Base-by-base conservation (phyloP, 2,888 invertebrate species). In the Lathronympha strigana region DNA sequence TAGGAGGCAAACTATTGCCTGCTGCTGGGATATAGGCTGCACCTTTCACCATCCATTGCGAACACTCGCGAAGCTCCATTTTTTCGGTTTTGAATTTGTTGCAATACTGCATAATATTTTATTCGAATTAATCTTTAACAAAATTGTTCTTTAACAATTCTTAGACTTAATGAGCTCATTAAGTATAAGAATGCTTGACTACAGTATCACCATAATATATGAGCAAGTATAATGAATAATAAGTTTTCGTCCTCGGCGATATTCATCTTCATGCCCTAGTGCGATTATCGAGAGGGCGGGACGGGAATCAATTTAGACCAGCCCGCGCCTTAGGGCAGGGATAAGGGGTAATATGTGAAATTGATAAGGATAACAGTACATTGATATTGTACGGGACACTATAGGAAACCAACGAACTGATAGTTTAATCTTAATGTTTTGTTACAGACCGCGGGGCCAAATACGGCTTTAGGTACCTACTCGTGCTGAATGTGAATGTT, bases 261-360 rank as follows among this genome's bases (percentile, higher is more conserved):
- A 9, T 47, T 47, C 23, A 13, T 23, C 23, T 21, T n/a, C 23
- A n/a, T 23, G 31, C 57, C n/a, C 57, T 45, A 57, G 43, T 17
- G 25, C 61, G 66, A 66, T 66, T 66, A 66, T 66, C 64, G 58
- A 54, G 47, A 38, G 64, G 64, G 64, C 51, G 64, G 64, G 51
- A 43, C 60, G 54, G 60, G 38, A 66, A 66, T 66, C 61, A 66
- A 66, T 66, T 66, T 60, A 38, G 61, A 40, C 45, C 66, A 53
- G 38, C 66, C 64, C 66, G 54, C 66, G 63, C 64, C 64, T 45
- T 13, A 38, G 58, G 66, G 40, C 60, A 47, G 36, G 51, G 54
- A 60, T 60, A 60, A 60, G 58, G 58, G 66, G 38, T 66, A 61
- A 54, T 66, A 66, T 66, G 45, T 40, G 60, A 66, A 66, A 66